phyloP scores from a whole-genome alignment of 2,888 invertebrate species.

The Cynaeus angustus region DNA sequence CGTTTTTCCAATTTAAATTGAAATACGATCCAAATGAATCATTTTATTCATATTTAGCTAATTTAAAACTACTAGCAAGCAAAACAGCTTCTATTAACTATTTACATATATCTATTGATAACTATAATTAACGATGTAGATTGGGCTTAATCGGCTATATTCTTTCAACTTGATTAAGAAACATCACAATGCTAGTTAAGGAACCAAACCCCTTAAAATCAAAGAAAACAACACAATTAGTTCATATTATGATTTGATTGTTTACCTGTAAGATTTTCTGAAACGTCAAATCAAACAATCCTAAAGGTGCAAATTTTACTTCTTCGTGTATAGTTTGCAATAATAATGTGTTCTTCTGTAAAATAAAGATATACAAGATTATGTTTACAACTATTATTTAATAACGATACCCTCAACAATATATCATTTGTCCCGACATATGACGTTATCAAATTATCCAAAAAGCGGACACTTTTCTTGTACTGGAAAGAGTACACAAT shows the following conservation, averaged over 20 bases:
- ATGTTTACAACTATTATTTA: neutral
- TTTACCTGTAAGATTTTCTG: conserved; percentile 25
- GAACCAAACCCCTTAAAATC: conserved; percentile 16
- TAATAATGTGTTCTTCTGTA: conserved; percentile 21
- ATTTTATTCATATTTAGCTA: no score
- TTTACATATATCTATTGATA: no score
- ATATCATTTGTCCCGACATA: neutral
- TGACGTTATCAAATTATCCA: neutral
- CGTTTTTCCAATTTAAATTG: no score
- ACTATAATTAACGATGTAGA: no score
- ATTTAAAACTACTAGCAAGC: no score
- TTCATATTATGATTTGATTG: no score
- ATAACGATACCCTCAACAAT: neutral
- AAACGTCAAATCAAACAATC: conserved; percentile 27
- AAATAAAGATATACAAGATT: neutral
- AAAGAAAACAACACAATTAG: no score
- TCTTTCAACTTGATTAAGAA: conserved; percentile 8
- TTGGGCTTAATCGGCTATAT: no score
- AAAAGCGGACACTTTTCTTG: neutral
- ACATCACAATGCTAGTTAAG: conserved; percentile 14
- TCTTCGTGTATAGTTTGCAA: conserved; percentile 23
- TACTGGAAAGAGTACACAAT: conserved; percentile 6
- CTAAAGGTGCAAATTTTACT: conserved; percentile 11
- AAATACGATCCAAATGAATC: no score
- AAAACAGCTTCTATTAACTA: no score